Evolutionary conservation across 2,113 vertebrate genomes (phyloP).

Genomic region (Pituophis catenifer): DNA sequence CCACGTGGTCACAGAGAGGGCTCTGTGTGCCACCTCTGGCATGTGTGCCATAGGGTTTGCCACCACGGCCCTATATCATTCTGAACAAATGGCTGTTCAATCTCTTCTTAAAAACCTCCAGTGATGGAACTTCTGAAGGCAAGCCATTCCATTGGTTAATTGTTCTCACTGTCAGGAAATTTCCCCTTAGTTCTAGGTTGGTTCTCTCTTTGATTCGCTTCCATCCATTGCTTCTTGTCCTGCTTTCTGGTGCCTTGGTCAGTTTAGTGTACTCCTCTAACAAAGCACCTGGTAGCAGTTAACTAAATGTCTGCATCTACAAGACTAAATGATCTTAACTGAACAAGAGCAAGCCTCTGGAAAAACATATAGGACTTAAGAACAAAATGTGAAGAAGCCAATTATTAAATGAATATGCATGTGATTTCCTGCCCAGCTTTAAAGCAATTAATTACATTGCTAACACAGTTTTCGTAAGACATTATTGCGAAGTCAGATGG

Average conservation of each 20-base stretch:
- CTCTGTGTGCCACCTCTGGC: too few species aligned
- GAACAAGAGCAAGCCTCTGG: neutral
- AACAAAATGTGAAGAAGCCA: neutral
- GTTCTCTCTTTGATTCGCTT: neutral
- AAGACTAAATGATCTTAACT: conserved; percentile 2
- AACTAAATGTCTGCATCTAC: neutral
- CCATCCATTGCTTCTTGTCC: neutral
- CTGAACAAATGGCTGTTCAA: neutral
- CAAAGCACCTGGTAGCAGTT: neutral
- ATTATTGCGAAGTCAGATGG: neutral
- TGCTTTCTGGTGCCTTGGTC: neutral
- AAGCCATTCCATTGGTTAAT: neutral
- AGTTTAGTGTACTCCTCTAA: neutral
- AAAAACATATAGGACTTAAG: neutral
- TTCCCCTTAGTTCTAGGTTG: neutral
- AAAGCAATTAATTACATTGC: conserved; percentile 9
- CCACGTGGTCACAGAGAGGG: too few species aligned
- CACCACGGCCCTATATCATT: neutral
- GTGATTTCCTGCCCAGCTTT: neutral
- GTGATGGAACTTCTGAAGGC: neutral
- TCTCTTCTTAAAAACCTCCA: neutral
- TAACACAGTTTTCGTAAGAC: neutral
- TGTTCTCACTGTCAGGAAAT: neutral
- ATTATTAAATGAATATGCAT: conserved; percentile 22
- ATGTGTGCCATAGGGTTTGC: too few species aligned